A percentile compares a stretch with the other conserved stretches of the same genome.
These are phyloP conservation scores for Muraenolepis orangiensis DNA, from an alignment of 2,797 vertebrate genomes.

Conservation along the genomic window DNA sequence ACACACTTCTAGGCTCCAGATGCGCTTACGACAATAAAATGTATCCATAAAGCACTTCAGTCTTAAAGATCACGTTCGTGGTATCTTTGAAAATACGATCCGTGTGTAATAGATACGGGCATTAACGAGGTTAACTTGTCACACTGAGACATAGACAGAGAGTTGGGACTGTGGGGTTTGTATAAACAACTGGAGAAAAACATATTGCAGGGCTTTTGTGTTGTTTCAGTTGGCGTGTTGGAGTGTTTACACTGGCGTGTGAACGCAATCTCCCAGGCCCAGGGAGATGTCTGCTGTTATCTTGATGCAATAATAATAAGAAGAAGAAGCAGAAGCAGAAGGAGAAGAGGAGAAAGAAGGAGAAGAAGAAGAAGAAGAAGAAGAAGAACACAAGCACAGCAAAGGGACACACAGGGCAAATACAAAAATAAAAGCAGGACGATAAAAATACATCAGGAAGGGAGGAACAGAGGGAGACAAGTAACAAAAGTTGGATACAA, in stretches of 20 bases:
- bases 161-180: neutral
- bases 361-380: no score
- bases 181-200: constrained; percentile 15
- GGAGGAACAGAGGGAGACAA: neutral
- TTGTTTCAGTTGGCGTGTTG: constrained; percentile 11
- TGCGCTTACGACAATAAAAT: neutral
- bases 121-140: constrained; percentile 8
- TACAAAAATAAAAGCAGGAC: neutral
- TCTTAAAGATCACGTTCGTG: neutral
- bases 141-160: constrained; percentile 1
- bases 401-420: neutral
- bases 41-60: neutral
- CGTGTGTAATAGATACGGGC: constrained; percentile 13
- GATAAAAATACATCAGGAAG: neutral
- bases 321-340: no score
- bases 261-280: constrained; percentile 11
- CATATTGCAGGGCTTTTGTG: constrained; percentile 9
- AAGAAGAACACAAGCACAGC: neutral
- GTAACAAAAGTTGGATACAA: neutral
- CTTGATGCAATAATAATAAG: neutral
- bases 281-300: constrained; percentile 27
- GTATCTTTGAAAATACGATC: neutral
- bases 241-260: constrained; percentile 29
- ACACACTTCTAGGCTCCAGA: neutral
- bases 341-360: no score